phyloP scores from a whole-genome alignment of 2,797 vertebrate species.

The Spatula versicolor region DNA sequence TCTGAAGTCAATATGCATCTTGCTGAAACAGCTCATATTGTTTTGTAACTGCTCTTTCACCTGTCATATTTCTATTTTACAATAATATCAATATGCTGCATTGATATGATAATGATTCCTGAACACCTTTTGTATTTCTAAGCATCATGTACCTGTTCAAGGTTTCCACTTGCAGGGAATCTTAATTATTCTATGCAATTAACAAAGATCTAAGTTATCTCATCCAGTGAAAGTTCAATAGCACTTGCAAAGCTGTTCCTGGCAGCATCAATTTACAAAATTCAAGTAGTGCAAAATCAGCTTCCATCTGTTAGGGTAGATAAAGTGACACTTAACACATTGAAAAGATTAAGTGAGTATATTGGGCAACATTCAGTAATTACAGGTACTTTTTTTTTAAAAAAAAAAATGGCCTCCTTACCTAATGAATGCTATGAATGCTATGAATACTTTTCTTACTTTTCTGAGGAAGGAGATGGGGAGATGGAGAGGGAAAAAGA shows the following conservation, averaged over 20 bases:
- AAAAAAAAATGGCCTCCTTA: not conserved
- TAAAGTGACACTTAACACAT: slow-evolving; percentile 53
- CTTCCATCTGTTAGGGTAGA: slow-evolving; percentile 50
- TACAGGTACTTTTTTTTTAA: slow-evolving; percentile 1
- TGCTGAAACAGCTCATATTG: not conserved
- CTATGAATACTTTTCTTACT: not conserved
- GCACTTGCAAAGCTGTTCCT: slow-evolving; percentile 47
- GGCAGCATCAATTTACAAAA: slow-evolving; percentile 61
- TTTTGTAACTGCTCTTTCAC: slow-evolving; percentile 25
- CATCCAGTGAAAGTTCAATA: slow-evolving; percentile 58
- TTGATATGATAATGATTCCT: slow-evolving; percentile 43
- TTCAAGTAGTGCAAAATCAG: slow-evolving; percentile 67
- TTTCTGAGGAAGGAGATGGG: not conserved
- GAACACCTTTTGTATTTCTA: slow-evolving; percentile 19
- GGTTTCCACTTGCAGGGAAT: slow-evolving; percentile 11
- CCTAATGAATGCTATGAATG: not conserved
- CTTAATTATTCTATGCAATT: slow-evolving; percentile 46
- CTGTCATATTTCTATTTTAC: slow-evolving; percentile 22
- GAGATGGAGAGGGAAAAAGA: not conserved
- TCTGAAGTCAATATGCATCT: not conserved
- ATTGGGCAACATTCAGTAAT: slow-evolving; percentile 46
- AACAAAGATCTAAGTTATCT: slow-evolving; percentile 30
- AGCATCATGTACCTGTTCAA: not conserved
- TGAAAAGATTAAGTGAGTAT: slow-evolving; percentile 64
- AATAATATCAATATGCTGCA: not conserved